These are phyloP conservation scores for Melinaea marsaeus DNA, from an alignment of 2,888 invertebrate species.

Conservation along the genomic window DNA sequence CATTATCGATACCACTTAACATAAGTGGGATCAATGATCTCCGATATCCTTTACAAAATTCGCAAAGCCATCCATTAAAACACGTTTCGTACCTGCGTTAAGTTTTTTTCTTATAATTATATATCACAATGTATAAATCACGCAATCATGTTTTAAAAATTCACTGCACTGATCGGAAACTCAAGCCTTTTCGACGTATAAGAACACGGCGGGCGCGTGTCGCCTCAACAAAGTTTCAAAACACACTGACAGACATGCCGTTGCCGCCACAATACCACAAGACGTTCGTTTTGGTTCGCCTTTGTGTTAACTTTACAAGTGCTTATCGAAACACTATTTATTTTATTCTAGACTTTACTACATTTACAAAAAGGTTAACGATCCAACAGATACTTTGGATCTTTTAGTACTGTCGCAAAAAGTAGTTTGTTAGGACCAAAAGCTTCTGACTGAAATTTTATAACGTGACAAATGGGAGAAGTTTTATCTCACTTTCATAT, in stretches of 20 bases:
- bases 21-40: conserved; percentile 71
- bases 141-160: conserved; percentile 45
- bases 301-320: conserved; percentile 17
- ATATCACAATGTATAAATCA: conserved; percentile 28
- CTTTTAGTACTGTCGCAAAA: not conserved
- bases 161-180: conserved; percentile 40
- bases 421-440: not conserved
- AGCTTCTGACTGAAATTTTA: conserved; percentile 12
- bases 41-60: conserved; percentile 52
- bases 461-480: conserved; percentile 11
- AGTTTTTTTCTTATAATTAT: conserved; percentile 21
- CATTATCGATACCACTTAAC: conserved; percentile 60
- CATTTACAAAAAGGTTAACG: conserved; percentile 1
- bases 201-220: conserved; percentile 14
- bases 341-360: conserved; percentile 7
- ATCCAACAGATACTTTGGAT: not conserved
- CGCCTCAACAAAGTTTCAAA: conserved; percentile 11
- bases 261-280: too few relatives aligned
- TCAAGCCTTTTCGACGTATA: conserved; percentile 11
- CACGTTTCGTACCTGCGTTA: conserved; percentile 29
- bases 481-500: not conserved
- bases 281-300: conserved; percentile 8
- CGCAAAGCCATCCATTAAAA: conserved; percentile 41
- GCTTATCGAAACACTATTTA: conserved; percentile 5
- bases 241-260: conserved; percentile 17